A percentile compares a stretch with the other conserved stretches of the same genome.
Evolutionary conservation across 2,113 vertebrate species (phyloP).

Genomic region (Lophura nycthemera): DNA sequence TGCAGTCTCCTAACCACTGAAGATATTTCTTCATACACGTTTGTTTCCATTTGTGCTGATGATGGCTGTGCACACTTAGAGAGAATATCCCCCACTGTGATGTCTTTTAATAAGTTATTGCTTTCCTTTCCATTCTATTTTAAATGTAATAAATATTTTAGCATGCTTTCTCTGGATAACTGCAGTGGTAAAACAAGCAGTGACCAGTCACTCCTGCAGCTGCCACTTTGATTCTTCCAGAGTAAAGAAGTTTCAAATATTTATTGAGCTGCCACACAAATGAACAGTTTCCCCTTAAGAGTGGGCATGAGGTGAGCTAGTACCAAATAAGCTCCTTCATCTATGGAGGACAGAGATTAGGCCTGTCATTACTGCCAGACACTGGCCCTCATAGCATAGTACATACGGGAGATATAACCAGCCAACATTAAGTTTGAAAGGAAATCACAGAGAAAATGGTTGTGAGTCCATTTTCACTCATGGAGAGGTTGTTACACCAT

Average conservation of each 20-base stretch:
- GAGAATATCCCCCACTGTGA: background rate
- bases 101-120: conserved; percentile 19
- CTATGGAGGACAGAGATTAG: background rate
- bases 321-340: background rate
- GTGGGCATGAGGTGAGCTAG: background rate
- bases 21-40: background rate
- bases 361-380: background rate
- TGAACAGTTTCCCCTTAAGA: background rate
- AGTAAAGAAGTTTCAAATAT: conserved; percentile 8
- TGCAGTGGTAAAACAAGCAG: background rate
- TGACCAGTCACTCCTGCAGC: background rate
- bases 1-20: background rate
- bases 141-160: conserved; percentile 50
- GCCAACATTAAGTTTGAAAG: background rate
- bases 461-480: background rate
- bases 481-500: background rate
- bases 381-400: background rate
- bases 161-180: background rate
- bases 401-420: background rate
- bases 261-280: background rate
- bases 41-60: background rate
- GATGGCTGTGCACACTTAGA: background rate
- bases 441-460: background rate
- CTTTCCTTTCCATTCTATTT: conserved; percentile 28
- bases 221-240: conserved; percentile 38